Conservation (phyloP, 1,140 invertebrate genomes). For the Aporrectodea caliginosa region DNA sequence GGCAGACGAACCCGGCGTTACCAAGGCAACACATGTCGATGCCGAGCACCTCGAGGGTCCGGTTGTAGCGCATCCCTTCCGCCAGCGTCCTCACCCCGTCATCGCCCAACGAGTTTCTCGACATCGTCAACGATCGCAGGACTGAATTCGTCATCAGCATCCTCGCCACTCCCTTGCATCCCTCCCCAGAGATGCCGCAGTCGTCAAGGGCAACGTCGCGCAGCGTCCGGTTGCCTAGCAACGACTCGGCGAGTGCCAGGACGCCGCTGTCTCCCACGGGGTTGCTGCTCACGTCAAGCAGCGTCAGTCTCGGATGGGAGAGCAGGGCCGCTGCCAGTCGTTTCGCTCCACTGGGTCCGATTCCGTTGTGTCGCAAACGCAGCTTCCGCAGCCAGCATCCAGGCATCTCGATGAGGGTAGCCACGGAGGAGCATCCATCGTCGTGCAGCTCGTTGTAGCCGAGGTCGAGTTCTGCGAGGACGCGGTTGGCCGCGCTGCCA, state of each 20-base stretch:
- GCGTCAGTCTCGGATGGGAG: slow-evolving; percentile 38
- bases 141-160: slow-evolving; percentile 43
- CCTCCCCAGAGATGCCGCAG: slow-evolving; percentile 45
- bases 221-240: slow-evolving; percentile 43
- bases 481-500: slow-evolving; percentile 16
- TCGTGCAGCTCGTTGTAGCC: slow-evolving; percentile 28
- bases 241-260: slow-evolving; percentile 42
- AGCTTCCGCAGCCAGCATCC: slow-evolving; percentile 1
- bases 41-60: slow-evolving; percentile 45
- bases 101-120: slow-evolving; percentile 48
- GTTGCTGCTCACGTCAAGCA: slow-evolving; percentile 48
- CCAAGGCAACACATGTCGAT: slow-evolving; percentile 53
- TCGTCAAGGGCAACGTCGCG: slow-evolving; percentile 48
- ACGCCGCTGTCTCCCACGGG: slow-evolving; percentile 45
- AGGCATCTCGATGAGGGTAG: not conserved
- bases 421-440: slow-evolving; percentile 14
- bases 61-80: slow-evolving; percentile 44
- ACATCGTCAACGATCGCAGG: slow-evolving; percentile 45
- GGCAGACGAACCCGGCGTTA: slow-evolving; percentile 47
- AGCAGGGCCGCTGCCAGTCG: slow-evolving; percentile 38
- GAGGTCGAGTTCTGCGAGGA: slow-evolving; percentile 26
- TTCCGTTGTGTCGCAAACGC: slow-evolving; percentile 31
- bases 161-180: slow-evolving; percentile 42
- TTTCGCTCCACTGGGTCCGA: slow-evolving; percentile 40
- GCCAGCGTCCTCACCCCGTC: slow-evolving; percentile 43